These are phyloP conservation scores for Dendrocincla fuliginosa DNA, from an alignment of 2,797 vertebrate genomes.

Conservation along the genomic window DNA sequence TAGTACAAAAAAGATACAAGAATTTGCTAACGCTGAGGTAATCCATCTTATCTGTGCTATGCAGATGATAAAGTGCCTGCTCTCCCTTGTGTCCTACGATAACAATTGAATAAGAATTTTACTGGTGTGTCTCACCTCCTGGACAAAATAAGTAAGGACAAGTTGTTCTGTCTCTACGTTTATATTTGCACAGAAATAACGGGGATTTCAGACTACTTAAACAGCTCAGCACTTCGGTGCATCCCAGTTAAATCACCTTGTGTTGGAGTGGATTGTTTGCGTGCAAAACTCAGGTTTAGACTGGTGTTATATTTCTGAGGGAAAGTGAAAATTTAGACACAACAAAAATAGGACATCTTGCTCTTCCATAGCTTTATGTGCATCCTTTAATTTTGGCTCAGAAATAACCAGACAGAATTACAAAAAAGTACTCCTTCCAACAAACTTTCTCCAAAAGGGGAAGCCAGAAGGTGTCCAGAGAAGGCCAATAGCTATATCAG, in stretches of 20 bases:
- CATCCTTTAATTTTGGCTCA: background rate
- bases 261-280: background rate
- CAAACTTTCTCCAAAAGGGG: background rate
- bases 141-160: background rate
- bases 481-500: background rate
- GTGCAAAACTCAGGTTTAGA: background rate
- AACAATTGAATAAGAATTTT: background rate
- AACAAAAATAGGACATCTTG: background rate
- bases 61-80: background rate
- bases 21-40: background rate
- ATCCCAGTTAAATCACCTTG: background rate
- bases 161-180: background rate
- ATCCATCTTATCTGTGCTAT: background rate
- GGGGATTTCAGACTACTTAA: background rate
- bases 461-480: background rate
- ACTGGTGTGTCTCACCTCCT: background rate
- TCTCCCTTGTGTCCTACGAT: background rate
- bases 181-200: background rate
- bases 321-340: background rate
- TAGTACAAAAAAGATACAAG: background rate
- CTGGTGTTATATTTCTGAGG: background rate
- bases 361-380: fast-evolving
- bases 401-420: background rate
- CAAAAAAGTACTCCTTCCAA: background rate
- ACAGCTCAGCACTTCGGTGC: background rate